Evolutionary conservation across 1,140 invertebrate species (phyloP).

Genomic region (Bombyx mandarina): DNA sequence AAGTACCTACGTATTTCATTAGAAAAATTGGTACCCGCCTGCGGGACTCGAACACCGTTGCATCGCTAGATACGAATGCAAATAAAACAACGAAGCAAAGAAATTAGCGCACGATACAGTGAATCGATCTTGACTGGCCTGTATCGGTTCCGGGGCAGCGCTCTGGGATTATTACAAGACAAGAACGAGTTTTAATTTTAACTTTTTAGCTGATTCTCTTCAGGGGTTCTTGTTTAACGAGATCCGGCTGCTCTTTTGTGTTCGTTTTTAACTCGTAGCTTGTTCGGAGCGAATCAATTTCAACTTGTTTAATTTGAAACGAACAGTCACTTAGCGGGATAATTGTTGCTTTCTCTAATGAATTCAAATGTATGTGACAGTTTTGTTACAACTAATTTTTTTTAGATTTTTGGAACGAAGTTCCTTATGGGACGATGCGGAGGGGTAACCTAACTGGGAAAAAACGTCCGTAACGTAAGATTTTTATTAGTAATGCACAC

Average conservation of each 20-base stretch:
- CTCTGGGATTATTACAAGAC: conserved; percentile 24
- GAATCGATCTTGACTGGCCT: neutral
- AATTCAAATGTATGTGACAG: neutral
- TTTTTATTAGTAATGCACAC: no score
- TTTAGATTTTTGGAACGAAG: no score
- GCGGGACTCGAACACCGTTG: no score
- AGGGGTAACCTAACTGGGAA: no score
- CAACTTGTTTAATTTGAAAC: conserved; percentile 42
- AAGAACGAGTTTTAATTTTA: conserved; percentile 49
- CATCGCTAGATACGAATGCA: no score
- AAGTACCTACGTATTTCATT: no score
- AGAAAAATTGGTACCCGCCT: no score
- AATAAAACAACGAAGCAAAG: no score
- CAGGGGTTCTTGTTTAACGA: conserved; percentile 47
- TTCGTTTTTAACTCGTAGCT: conserved; percentile 30
- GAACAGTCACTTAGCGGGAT: conserved; percentile 13
- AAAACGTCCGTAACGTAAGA: no score
- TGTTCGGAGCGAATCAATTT: conserved; percentile 29
- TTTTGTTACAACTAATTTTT: neutral
- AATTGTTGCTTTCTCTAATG: no score
- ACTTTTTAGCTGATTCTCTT: conserved; percentile 42
- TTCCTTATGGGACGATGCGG: no score
- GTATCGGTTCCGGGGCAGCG: conserved; percentile 3
- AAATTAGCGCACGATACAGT: no score
- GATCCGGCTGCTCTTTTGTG: conserved; percentile 40